Conservation (phyloP, 37 sponge, comb jelly and placozoan species). For the Halisarca cf. caerulea region DNA sequence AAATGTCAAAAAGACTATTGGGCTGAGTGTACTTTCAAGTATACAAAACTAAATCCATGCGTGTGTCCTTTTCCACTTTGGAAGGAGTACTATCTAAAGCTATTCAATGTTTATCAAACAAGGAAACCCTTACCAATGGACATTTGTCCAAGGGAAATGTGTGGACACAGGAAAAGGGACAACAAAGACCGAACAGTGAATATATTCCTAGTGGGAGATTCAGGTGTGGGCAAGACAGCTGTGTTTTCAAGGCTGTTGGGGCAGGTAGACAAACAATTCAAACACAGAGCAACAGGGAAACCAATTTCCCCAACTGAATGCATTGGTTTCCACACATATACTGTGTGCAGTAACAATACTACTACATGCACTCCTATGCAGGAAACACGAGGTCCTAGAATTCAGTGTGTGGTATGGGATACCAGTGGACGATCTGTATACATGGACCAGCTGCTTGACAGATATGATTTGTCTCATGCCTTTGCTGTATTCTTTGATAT, state of each 20-base stretch:
- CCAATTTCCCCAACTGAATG: not conserved
- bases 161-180: not conserved
- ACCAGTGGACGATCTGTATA: not conserved
- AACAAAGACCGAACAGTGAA: not conserved
- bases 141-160: not conserved
- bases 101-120: not conserved
- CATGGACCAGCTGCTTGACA: not conserved
- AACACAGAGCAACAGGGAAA: not conserved
- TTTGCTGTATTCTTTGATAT: slow-evolving; percentile 7
- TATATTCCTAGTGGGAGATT: slow-evolving; percentile 1
- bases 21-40: not conserved
- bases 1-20: not conserved
- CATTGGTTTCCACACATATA: not conserved
- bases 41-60: not conserved
- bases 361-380: too few relatives aligned
- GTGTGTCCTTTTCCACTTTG: not conserved
- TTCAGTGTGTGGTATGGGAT: not conserved
- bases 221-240: slow-evolving; percentile 2
- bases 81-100: not conserved
- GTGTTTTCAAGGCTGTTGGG: not conserved
- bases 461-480: not conserved
- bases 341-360: too few relatives aligned
- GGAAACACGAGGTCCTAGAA: not conserved
- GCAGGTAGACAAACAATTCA: not conserved
- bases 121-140: not conserved